Base-by-base conservation (phyloP, 92 coral and sea anemone species). In the Hydrozoanthus gracilis region DNA sequence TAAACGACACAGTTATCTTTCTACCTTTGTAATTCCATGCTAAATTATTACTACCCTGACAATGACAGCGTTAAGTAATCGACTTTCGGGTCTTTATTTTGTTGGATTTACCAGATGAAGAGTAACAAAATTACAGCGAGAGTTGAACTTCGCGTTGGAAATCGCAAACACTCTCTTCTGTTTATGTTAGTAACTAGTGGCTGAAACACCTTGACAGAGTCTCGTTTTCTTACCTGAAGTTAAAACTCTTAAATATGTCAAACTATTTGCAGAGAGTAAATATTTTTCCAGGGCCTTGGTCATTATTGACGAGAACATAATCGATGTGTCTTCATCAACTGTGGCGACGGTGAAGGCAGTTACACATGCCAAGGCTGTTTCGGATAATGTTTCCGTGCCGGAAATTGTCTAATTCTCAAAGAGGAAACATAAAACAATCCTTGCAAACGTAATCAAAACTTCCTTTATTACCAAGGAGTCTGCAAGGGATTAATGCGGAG, bases 161-260 rank as follows among this genome's bases (percentile, higher is more conserved):
- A 44, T 61, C 48, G n/a, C 85, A 35, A 48, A 17, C 74, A 46
- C 17, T 45, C 72, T 14, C 39, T 60, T 17, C 60, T 45, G 73
- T 65, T 66, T 80, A 27, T 80, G 27, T 65, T 7, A 49, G 9
- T 9, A 66, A 50, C 60, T 2, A 62, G 69, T 61, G 39, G 55
- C 84, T 62, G 60, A 18, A 80, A 48, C 66, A 51, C 44, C 62
- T 47, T 52, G 73, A 80, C 64, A 80, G 74, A 80, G 45, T 0
- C 44, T 65, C 44, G 51, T 35, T 50, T 64, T 48, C 74, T 49
- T 80, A 65, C 58, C 17, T 49, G 8, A 64, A 67, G 74, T 16
- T 65, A 80, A 65, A 80, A 65, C 72, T 60, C 74, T 80, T 65
- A 80, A 65, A 80, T 51, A 48, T 65, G 73, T 16, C 85, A 80